A percentile compares a stretch with the other conserved stretches of the same genome.
Evolutionary conservation across 2,888 invertebrate species (phyloP).

Genomic region (Cotesia congregata): DNA sequence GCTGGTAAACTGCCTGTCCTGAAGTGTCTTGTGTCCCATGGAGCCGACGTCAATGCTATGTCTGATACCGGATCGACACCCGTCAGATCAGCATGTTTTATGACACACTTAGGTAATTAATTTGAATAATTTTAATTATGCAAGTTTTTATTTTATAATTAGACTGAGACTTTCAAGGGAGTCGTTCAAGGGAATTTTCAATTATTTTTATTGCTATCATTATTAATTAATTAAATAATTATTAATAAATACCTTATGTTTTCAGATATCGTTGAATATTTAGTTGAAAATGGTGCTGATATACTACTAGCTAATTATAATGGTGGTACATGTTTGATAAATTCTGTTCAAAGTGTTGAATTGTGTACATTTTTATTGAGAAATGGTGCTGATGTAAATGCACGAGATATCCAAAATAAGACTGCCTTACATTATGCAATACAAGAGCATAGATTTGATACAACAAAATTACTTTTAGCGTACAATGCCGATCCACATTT

Average conservation of each 20-base stretch:
- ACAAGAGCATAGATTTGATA: constrained; percentile 85
- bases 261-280: constrained; percentile 75
- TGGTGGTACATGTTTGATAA: constrained; percentile 94
- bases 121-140: background rate
- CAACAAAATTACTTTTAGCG: constrained; percentile 84
- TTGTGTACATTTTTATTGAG: constrained; percentile 85
- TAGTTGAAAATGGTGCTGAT: constrained; percentile 86
- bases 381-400: constrained; percentile 88
- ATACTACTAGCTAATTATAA: constrained; percentile 88
- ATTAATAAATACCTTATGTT: background rate
- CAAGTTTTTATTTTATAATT: background rate
- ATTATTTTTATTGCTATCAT: background rate
- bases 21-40: constrained; percentile 82
- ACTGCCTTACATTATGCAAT: constrained; percentile 96
- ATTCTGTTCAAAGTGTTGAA: constrained; percentile 88
- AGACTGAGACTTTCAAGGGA: no score
- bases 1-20: constrained; percentile 85
- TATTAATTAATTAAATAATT: constrained; percentile 1
- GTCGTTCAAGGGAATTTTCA: no score
- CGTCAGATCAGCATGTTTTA: constrained; percentile 92
- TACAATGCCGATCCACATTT: constrained; percentile 85
- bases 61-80: constrained; percentile 92
- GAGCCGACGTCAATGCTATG: constrained; percentile 88
- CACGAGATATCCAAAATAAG: constrained; percentile 89
- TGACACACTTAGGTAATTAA: constrained; percentile 84